Percentiles rank a stretch among this genome's conserved stretches.
These are phyloP conservation scores for Glossophaga mutica DNA, from an alignment of 2,797 vertebrate species.

Conservation along the genomic window DNA sequence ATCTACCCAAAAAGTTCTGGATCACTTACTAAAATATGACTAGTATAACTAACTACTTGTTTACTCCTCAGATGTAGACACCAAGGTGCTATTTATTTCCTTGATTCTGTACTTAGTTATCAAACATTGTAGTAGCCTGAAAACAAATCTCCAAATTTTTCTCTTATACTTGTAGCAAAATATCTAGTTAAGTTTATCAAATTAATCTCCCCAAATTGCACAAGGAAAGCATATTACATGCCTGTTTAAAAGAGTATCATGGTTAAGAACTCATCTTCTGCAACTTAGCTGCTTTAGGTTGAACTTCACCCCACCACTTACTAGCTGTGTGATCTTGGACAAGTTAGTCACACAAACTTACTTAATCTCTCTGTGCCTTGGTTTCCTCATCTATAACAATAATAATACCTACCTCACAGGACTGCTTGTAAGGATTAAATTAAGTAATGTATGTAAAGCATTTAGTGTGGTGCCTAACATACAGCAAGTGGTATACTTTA, in stretches of 20 bases:
- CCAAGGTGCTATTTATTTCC: background rate
- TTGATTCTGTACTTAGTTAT: background rate
- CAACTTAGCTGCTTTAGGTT: background rate
- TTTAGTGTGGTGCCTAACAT: background rate
- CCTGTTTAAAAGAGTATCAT: background rate
- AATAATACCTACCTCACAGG: background rate
- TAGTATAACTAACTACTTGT: background rate
- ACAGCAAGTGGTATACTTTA: background rate
- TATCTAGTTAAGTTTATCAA: background rate
- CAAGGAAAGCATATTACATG: background rate
- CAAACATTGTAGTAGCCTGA: background rate
- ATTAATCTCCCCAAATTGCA: background rate
- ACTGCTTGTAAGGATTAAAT: slow-evolving; percentile 19
- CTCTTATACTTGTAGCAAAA: background rate
- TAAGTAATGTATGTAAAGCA: background rate
- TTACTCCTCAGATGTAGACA: background rate
- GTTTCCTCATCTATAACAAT: slow-evolving; percentile 7
- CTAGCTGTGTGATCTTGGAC: background rate
- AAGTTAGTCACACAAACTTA: slow-evolving; percentile 26
- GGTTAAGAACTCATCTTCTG: background rate
- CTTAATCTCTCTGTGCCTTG: background rate
- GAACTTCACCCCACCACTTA: slow-evolving; percentile 22
- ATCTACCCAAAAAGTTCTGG: background rate
- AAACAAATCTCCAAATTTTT: background rate
- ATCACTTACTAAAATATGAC: background rate